Evolutionary conservation across 2,888 invertebrate genomes (phyloP).

Genomic region (Chorisops tibialis): DNA sequence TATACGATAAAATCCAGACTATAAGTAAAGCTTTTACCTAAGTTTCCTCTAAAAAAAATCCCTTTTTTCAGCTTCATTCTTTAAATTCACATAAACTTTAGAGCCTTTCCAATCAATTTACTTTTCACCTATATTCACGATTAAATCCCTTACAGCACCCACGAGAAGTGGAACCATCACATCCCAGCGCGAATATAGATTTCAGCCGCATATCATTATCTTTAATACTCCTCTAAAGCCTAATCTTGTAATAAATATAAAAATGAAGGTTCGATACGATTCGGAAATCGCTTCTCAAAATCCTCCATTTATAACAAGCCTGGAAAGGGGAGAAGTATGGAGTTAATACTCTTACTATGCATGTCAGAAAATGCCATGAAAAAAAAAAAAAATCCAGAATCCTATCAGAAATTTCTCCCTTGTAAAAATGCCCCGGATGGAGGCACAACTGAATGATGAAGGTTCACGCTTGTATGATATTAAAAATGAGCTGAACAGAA

Average conservation of each 20-base stretch:
- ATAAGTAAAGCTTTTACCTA: no score
- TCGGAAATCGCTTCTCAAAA: no score
- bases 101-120: slow-evolving; percentile 15
- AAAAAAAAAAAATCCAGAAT: not conserved
- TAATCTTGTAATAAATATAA: not conserved
- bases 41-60: no score
- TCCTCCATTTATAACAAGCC: no score
- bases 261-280: not conserved
- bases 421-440: not conserved
- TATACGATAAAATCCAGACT: no score
- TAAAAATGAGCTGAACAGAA: slow-evolving; percentile 18
- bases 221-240: slow-evolving; percentile 7
- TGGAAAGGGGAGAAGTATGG: no score
- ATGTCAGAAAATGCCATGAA: not conserved
- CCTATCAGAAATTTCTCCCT: not conserved
- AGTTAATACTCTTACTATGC: not conserved
- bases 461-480: slow-evolving; percentile 10
- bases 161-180: no score
- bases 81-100: slow-evolving; percentile 5
- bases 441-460: not conserved
- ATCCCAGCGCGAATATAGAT: no score
- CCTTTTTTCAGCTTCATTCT: no score
- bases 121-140: not conserved
- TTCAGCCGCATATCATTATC: slow-evolving; percentile 1
- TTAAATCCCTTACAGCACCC: no score